These are phyloP conservation scores for Caloenas nicobarica DNA, from an alignment of 2,113 vertebrate genomes.

Conservation along the genomic window DNA sequence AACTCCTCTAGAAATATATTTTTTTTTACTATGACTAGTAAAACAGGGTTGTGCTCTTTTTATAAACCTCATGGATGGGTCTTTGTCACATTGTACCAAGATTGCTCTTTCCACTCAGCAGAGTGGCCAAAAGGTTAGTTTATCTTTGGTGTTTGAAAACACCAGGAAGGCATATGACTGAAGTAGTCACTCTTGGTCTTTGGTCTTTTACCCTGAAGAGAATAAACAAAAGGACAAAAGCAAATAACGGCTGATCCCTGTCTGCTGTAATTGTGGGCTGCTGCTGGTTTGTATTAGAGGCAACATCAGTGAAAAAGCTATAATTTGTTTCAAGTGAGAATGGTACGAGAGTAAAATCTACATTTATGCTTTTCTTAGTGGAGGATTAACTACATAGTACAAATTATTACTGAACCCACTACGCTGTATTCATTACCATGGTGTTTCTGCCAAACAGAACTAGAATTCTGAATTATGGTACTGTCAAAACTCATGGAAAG, in stretches of 20 bases:
- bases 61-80: background rate
- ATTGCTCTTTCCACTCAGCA: background rate
- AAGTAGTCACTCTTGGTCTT: background rate
- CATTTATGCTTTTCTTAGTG: background rate
- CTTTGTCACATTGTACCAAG: background rate
- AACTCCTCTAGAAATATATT: background rate
- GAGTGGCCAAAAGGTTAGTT: background rate
- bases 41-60: background rate
- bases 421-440: background rate
- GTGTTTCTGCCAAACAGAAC: background rate
- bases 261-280: background rate
- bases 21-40: background rate
- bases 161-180: accelerated
- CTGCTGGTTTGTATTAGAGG: background rate
- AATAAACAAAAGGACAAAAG: background rate
- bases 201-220: background rate
- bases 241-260: background rate
- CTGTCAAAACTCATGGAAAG: background rate
- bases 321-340: background rate
- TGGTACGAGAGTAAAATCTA: background rate
- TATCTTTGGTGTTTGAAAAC: background rate
- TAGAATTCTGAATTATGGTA: background rate
- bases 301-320: background rate
- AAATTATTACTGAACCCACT: background rate
- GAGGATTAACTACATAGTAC: background rate